Conservation (phyloP, 2,888 invertebrate species). For the Eilema griseolum region DNA sequence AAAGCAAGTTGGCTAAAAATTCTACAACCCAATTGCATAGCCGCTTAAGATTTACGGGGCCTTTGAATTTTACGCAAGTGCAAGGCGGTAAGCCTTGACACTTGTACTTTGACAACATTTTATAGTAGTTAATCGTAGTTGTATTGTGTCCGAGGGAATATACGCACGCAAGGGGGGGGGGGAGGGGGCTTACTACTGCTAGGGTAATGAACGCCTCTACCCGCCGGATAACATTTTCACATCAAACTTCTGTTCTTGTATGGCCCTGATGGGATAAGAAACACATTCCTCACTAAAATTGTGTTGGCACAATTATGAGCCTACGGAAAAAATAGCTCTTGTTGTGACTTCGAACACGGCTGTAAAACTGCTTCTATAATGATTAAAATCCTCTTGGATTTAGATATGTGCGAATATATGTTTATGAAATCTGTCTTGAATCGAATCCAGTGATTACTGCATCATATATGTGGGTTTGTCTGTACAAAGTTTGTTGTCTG, state of each 20-base stretch:
- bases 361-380: not conserved
- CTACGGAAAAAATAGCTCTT: not conserved
- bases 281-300: conserved; percentile 20
- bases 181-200: no score
- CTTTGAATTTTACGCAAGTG: not conserved
- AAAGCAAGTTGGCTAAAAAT: not conserved
- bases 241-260: no score
- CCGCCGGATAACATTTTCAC: no score
- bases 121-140: no score
- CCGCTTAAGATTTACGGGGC: not conserved
- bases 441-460: not conserved
- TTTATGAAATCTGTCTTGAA: not conserved
- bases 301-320: conserved; percentile 28
- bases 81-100: no score
- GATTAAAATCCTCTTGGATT: not conserved
- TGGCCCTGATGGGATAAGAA: not conserved
- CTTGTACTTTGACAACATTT: no score
- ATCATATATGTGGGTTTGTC: no score
- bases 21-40: no score
- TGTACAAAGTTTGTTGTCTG: no score
- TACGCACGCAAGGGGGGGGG: no score
- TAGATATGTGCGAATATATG: not conserved
- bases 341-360: conserved; percentile 1
- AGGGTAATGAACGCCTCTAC: no score
- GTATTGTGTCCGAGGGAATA: no score